Conservation (phyloP, 2,797 vertebrate genomes). For the Gymnocypris eckloni region DNA sequence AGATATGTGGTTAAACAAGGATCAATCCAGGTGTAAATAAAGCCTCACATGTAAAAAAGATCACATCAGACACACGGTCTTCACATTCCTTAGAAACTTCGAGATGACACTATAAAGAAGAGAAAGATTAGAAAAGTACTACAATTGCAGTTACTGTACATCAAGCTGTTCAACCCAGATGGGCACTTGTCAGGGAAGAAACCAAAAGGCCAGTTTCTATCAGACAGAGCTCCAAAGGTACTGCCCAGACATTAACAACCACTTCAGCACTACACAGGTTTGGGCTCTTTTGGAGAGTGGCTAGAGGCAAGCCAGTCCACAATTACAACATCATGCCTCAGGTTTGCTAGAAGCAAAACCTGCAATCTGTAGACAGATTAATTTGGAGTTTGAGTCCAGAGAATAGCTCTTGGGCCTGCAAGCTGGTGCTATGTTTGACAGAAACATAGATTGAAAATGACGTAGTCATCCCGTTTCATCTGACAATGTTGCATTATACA, state of each 20-base stretch:
- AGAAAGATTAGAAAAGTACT: background rate
- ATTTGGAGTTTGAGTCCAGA: background rate
- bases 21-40: background rate
- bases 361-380: background rate
- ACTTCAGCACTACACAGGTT: conserved; percentile 19
- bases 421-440: background rate
- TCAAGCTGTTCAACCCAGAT: background rate
- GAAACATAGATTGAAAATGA: background rate
- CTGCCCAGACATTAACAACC: conserved; percentile 10
- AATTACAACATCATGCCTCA: background rate
- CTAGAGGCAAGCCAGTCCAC: background rate
- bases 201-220: background rate
- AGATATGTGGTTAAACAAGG: background rate
- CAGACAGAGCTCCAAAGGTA: background rate
- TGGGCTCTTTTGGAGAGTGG: background rate
- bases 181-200: background rate
- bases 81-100: background rate
- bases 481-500: background rate
- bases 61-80: background rate
- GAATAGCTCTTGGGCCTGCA: background rate
- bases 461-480: background rate
- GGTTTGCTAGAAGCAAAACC: conserved; percentile 4
- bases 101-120: background rate
- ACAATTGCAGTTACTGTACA: background rate
- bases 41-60: background rate